These are phyloP conservation scores for Nephrotoma appendiculata DNA, from an alignment of 2,888 invertebrate species.

Conservation along the genomic window DNA sequence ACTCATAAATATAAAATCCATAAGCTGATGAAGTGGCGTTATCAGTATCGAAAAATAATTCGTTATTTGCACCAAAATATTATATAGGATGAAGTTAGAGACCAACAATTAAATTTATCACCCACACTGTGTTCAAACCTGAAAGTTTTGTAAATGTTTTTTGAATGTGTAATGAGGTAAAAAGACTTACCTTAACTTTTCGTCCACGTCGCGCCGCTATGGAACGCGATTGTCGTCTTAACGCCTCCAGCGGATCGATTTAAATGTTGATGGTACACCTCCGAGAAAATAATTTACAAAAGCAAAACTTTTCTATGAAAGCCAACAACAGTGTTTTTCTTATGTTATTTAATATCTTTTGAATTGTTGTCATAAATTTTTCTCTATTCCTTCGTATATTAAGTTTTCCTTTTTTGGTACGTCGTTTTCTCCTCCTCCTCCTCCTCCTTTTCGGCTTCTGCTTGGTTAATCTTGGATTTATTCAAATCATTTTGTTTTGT, in stretches of 20 bases:
- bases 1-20: background rate
- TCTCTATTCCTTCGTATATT: background rate
- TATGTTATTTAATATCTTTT: background rate
- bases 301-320: background rate
- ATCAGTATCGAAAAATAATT: background rate
- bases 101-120: background rate
- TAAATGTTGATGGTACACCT: background rate
- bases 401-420: background rate
- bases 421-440: background rate
- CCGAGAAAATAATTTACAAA: background rate
- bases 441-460: background rate
- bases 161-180: background rate
- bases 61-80: background rate
- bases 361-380: background rate
- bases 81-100: too few species aligned
- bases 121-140: background rate
- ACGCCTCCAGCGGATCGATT: constrained; percentile 51
- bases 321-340: background rate
- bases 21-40: background rate
- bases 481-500: background rate
- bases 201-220: constrained; percentile 47
- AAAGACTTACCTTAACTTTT: constrained; percentile 2
- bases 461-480: background rate
- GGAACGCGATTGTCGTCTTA: constrained; percentile 72
- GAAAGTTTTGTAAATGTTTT: too few species aligned